Evolutionary conservation across 2,888 invertebrate species (phyloP).

Genomic region (Orchesellides sinensis): DNA sequence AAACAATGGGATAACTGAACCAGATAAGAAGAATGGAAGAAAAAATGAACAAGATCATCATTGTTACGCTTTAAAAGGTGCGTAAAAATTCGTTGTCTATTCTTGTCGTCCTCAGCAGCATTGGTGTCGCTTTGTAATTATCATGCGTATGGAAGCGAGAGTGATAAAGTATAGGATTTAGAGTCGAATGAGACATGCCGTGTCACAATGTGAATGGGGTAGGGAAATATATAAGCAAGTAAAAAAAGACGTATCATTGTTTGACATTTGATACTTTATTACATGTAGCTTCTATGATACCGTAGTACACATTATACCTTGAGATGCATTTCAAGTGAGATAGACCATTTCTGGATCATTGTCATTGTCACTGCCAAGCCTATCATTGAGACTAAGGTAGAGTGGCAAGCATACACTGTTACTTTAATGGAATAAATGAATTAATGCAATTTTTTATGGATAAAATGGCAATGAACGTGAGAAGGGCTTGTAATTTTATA

Average conservation of each 20-base stretch:
- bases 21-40: too few relatives aligned
- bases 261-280: constrained; percentile 54
- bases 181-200: not conserved
- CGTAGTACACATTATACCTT: constrained; percentile 12
- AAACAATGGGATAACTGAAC: too few relatives aligned
- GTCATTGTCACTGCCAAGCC: constrained; percentile 56
- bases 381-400: not conserved
- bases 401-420: not conserved
- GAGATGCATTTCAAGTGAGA: not conserved
- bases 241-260: constrained; percentile 15
- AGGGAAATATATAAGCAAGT: not conserved
- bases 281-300: too few relatives aligned
- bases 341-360: constrained; percentile 57
- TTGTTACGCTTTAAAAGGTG: too few relatives aligned
- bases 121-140: too few relatives aligned
- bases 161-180: too few relatives aligned
- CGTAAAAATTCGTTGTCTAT: too few relatives aligned
- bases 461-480: constrained; percentile 40
- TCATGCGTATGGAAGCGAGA: constrained; percentile 14
- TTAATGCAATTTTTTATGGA: constrained; percentile 53
- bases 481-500: not conserved
- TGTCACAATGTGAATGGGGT: not conserved
- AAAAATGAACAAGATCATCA: not conserved
- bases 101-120: too few relatives aligned
- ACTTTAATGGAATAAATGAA: constrained; percentile 47